phyloP scores from a whole-genome alignment of 2,888 invertebrate genomes.

The Catonia carolina region DNA sequence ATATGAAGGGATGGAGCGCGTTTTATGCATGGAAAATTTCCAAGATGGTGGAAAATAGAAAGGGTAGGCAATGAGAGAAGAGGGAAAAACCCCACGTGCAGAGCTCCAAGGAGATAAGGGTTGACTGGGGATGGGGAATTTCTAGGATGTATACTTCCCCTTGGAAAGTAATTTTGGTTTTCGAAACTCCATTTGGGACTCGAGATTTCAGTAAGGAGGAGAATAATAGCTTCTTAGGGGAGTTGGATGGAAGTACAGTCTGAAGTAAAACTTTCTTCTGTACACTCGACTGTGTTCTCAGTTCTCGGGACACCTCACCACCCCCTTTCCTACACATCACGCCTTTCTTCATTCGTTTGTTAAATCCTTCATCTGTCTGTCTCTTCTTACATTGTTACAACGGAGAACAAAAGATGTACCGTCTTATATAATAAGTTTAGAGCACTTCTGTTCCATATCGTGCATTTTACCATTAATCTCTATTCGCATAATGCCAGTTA shows the following conservation, averaged over 20 bases:
- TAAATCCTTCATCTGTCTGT: too few species aligned
- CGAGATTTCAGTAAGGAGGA: constrained; percentile 27
- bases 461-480: too few species aligned
- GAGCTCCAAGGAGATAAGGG: constrained; percentile 18
- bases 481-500: too few species aligned
- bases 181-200: constrained; percentile 28
- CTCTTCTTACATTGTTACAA: too few species aligned
- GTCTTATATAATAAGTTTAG: too few species aligned
- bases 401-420: too few species aligned
- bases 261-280: neutral
- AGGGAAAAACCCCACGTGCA: constrained; percentile 5
- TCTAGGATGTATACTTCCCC: constrained; percentile 21
- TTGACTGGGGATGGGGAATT: constrained; percentile 8
- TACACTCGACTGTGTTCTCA: neutral
- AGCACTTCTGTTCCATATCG: too few species aligned
- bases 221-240: constrained; percentile 26
- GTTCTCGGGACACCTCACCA: too few species aligned
- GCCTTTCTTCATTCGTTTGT: too few species aligned
- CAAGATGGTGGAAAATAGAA: constrained; percentile 12
- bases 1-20: constrained; percentile 18
- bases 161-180: constrained; percentile 26
- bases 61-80: neutral
- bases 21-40: constrained; percentile 15
- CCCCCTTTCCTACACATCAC: too few species aligned
- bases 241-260: constrained; percentile 24